Evolutionary conservation across 2,888 invertebrate species (phyloP).

Genomic region (Ethmia dodecea): DNA sequence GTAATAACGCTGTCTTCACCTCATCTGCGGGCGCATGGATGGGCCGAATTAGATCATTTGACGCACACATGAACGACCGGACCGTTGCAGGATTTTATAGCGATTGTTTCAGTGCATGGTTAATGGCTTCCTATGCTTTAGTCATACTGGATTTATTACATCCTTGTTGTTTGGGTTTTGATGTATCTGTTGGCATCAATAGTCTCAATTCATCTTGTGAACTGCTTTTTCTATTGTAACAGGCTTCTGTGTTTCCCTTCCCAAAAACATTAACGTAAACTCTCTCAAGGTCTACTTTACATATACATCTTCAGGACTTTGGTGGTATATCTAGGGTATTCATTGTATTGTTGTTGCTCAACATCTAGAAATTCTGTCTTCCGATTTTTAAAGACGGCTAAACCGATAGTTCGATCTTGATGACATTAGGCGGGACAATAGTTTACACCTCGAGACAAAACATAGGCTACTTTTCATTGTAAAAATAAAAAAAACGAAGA

Average conservation of each 20-base stretch:
- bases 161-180: background rate
- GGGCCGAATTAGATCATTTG: constrained; percentile 33
- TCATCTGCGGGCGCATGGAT: constrained; percentile 34
- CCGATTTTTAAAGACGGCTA: too few species aligned
- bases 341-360: too few species aligned
- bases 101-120: background rate
- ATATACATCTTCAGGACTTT: too few species aligned
- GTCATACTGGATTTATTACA: background rate
- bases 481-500: too few species aligned
- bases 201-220: background rate
- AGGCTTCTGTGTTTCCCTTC: background rate
- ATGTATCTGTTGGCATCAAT: background rate
- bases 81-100: too few species aligned
- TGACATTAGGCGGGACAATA: too few species aligned
- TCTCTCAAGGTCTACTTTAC: too few species aligned
- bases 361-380: too few species aligned
- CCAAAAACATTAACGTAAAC: background rate
- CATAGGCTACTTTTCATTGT: too few species aligned
- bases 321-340: too few species aligned
- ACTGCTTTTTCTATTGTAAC: background rate
- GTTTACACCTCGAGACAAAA: too few species aligned
- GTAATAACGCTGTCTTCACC: constrained; percentile 65
- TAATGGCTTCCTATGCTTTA: background rate
- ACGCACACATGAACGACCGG: constrained; percentile 10
- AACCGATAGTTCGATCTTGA: too few species aligned